phyloP scores from a whole-genome alignment of 1,140 invertebrate genomes.

The Drusus annulatus region DNA sequence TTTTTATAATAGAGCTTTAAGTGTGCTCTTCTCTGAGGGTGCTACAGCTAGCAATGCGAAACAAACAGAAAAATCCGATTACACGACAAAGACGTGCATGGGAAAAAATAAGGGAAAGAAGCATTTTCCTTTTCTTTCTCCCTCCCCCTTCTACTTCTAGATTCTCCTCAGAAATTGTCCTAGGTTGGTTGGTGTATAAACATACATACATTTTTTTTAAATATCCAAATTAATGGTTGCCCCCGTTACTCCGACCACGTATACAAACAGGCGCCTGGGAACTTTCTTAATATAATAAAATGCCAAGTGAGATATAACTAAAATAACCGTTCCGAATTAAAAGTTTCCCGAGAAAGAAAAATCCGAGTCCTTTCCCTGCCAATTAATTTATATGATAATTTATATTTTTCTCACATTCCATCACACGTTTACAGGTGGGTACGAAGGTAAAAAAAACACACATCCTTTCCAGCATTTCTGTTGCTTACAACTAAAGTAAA shows the following conservation, averaged over 20 bases:
- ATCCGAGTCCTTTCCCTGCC: no score
- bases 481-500: no score
- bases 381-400: no score
- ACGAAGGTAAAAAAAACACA: no score
- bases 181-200: not conserved
- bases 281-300: no score
- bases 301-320: not conserved
- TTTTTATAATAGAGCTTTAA: constrained; percentile 31
- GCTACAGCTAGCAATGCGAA: constrained; percentile 45
- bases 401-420: no score
- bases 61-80: constrained; percentile 53
- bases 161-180: not conserved
- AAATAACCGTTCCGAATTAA: not conserved
- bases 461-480: no score
- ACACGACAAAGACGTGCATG: constrained; percentile 43
- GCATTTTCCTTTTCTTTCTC: not conserved
- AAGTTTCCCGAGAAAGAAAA: no score
- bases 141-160: not conserved
- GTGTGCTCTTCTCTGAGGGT: constrained; percentile 3
- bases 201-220: not conserved
- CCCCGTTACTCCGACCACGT: constrained; percentile 2
- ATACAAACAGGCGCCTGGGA: not conserved
- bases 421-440: no score
- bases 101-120: constrained; percentile 10
- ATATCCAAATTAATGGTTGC: constrained; percentile 7